Conservation (phyloP, 2,888 invertebrate species). For the Scaptodrosophila latifasciaeformis region DNA sequence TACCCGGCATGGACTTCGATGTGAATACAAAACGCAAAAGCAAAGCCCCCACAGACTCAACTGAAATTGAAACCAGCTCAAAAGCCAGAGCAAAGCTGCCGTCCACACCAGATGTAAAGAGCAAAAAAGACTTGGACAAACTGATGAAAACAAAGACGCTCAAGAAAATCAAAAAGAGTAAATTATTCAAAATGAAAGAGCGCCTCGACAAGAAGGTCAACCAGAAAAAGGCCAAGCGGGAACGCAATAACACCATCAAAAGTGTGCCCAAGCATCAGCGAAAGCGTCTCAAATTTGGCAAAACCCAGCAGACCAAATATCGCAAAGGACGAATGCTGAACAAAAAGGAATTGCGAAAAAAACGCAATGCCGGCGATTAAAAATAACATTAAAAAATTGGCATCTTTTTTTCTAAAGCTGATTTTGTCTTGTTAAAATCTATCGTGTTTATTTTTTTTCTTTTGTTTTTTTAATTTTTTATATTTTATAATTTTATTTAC, state of each 20-base stretch:
- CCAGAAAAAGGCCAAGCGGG: conserved; percentile 79
- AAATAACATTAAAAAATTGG: not conserved
- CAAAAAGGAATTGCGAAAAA: conserved; percentile 57
- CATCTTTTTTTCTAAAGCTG: too few relatives aligned
- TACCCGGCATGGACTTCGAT: conserved; percentile 72
- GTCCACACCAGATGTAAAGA: conserved; percentile 25
- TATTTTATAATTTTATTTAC: conserved; percentile 55
- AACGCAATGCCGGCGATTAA: conserved; percentile 40
- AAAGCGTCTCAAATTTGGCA: conserved; percentile 60
- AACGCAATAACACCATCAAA: conserved; percentile 66
- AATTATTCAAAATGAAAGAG: conserved; percentile 84
- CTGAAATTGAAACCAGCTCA: not conserved
- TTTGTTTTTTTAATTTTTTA: not conserved
- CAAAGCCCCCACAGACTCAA: conserved; percentile 9
- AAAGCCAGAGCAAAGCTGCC: conserved; percentile 4
- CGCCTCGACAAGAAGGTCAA: conserved; percentile 82
- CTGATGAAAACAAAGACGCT: conserved; percentile 83
- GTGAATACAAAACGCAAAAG: conserved; percentile 39
- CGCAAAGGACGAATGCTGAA: conserved; percentile 67
- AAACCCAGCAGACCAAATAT: conserved; percentile 36
- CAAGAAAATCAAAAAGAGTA: conserved; percentile 85
- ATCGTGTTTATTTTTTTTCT: conserved; percentile 25
- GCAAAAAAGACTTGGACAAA: conserved; percentile 82
- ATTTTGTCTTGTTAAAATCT: conserved; percentile 19
- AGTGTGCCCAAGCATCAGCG: conserved; percentile 70